phyloP scores from a whole-genome alignment of 2,888 invertebrate species.

The Clusia tigrina region DNA sequence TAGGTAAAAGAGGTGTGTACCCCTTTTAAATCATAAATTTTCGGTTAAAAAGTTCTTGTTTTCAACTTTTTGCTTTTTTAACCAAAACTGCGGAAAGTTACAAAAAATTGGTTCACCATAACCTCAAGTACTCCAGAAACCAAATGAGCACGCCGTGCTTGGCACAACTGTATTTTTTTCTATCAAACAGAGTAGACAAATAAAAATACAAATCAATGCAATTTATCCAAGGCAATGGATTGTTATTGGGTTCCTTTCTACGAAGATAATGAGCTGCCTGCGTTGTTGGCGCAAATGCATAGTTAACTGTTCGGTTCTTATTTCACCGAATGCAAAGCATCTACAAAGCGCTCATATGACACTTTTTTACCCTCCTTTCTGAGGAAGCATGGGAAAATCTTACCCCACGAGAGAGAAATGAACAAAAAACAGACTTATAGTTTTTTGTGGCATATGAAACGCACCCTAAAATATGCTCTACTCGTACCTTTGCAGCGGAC shows the following conservation, averaged over 20 bases:
- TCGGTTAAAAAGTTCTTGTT: conserved; percentile 52
- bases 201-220: conserved; percentile 39
- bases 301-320: conserved; percentile 36
- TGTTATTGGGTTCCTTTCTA: conserved; percentile 33
- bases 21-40: conserved; percentile 46
- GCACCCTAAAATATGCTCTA: conserved; percentile 36
- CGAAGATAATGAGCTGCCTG: conserved; percentile 36
- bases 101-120: not conserved
- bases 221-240: conserved; percentile 41
- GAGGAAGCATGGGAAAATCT: conserved; percentile 62
- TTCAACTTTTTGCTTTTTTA: conserved; percentile 47
- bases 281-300: conserved; percentile 31
- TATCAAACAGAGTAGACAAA: conserved; percentile 25
- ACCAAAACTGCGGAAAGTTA: conserved; percentile 40
- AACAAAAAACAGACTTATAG: conserved; percentile 32
- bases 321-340: conserved; percentile 45
- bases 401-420: conserved; percentile 52
- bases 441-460: conserved; percentile 43
- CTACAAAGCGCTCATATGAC: conserved; percentile 47
- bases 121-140: conserved; percentile 27
- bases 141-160: conserved; percentile 31
- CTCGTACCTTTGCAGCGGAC: conserved; percentile 20
- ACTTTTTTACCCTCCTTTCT: conserved; percentile 38
- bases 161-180: conserved; percentile 27
- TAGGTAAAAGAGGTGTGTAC: no score